Base-by-base conservation (phyloP, 2,797 vertebrate species). In the Pipistrellus nathusii region DNA sequence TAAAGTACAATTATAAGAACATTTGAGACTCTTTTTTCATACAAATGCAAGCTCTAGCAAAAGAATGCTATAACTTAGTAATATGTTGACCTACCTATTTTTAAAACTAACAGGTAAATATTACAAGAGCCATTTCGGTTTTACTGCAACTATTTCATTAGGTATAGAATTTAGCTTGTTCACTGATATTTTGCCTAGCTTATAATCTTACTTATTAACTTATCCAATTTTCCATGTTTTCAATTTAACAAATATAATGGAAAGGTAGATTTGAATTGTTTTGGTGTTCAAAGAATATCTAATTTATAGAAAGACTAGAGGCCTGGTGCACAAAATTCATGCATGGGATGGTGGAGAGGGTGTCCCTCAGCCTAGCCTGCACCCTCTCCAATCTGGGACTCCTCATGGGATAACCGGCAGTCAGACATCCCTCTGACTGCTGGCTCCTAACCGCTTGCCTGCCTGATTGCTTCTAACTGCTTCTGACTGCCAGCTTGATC, bases 91-190 rank as follows among this genome's bases (percentile, higher is more conserved):
- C 13, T 87, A 81, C 32, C 32, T 68, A 69, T 55, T 96, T 90
- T 85, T 30, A 6, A 73, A 77, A 90, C 64, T 66, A 95, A 72
- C 21, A 85, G 18, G 55, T 85, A 85, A 95, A 53, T 48, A 92
- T 62, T 87, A 69, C 10, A 80, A 72, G 82, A 46, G 5, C 3
- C 25, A 90, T 77, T 72, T 90, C 18, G 48, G 72, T 88, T 71
- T 88, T 62, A 89, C 4, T 88, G 83, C 38, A 46, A 14, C 82
- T 27, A 6, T 59, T 90, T 93, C 73, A 57, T 71, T 81, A 68
- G 84, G 27, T 41, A 59, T 57, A 27, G n/a, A 51, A 10, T 71
- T 25, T 66, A 85, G 66, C 21, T 69, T 66, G 6, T 59, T 68
- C 12, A 55, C 7, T 83, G 51, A 41, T 48, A 57, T 87, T 59